Percentiles rank a stretch among this genome's conserved stretches.
These are phyloP conservation scores for Diachasmimorpha longicaudata DNA, from an alignment of 1,140 invertebrate genomes.

Conservation along the genomic window DNA sequence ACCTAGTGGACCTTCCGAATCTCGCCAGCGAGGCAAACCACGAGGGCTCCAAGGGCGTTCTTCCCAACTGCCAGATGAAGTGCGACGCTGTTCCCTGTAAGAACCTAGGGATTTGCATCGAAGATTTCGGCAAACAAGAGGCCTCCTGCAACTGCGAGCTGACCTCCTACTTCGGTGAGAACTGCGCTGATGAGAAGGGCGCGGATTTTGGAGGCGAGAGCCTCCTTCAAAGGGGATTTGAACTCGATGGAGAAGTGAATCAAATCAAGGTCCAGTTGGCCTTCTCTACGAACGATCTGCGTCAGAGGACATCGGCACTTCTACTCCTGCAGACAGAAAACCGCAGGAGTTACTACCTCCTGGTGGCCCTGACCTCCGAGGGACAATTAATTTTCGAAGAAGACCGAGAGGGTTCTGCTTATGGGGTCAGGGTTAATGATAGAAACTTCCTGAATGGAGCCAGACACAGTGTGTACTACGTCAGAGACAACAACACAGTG, in stretches of 20 bases:
- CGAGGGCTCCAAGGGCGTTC: conserved; percentile 74
- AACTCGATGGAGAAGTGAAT: conserved; percentile 72
- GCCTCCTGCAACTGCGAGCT: conserved; percentile 87
- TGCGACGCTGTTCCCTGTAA: conserved; percentile 87
- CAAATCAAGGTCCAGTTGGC: conserved; percentile 80
- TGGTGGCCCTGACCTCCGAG: conserved; percentile 80
- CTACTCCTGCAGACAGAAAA: conserved; percentile 82
- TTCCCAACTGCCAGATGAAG: conserved; percentile 85
- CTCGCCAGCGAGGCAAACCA: conserved; percentile 75
- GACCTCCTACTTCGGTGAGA: conserved; percentile 86
- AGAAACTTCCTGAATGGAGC: conserved; percentile 83
- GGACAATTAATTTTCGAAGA: conserved; percentile 85
- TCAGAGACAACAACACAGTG: conserved; percentile 73
- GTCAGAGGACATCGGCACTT: conserved; percentile 77
- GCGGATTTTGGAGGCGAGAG: conserved; percentile 88
- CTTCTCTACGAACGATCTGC: conserved; percentile 80
- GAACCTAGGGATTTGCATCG: conserved; percentile 85
- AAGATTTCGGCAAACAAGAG: conserved; percentile 85
- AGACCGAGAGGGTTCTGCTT: conserved; percentile 76
- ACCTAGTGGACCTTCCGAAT: conserved; percentile 76
- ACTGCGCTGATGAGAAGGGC: conserved; percentile 78
- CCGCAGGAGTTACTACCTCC: conserved; percentile 81
- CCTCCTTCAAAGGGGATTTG: conserved; percentile 77
- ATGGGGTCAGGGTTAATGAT: conserved; percentile 73
- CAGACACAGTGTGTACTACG: conserved; percentile 86